Base-by-base conservation (phyloP, 2,888 invertebrate genomes). In the Rhaphigaster nebulosa region DNA sequence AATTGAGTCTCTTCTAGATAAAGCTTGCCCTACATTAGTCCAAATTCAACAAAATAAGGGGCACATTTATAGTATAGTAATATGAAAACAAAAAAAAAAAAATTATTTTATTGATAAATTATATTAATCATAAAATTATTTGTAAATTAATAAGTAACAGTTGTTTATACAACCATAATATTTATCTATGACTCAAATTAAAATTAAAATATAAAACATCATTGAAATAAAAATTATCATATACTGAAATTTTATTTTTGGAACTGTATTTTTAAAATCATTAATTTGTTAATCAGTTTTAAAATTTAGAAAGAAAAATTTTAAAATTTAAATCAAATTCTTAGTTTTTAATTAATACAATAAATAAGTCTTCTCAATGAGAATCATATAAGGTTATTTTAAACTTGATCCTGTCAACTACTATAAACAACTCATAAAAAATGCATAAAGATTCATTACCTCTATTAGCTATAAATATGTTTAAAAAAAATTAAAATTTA, bases 1-100 rank as follows among this genome's bases (percentile, higher is more conserved):
- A 65, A 65, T 65, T 65, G 65, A 34, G 65, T 34, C 65, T 65
- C 29, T 65, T 65, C 65, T 34, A 65, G 65, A 65, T 65, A 65
- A 65, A 65, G 65, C 29, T 29, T 65, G 65, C 65, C 65, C 65
- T 34, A 65, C 65, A 29, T 65, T 6, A 18, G 29, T 29, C 15
- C 15, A 65, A 65, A 34, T 65, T 65, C 29, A 65, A 65, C 15
- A 34, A 34, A 65, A 65, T 34, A 34, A 65, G 29, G 13, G 29
- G 1, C 15, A 34, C 65, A n/a, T n/a, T 26, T n/a, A 6, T 13
- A 60, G 10, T 10, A 26, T 26, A 56, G 56, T 56, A 12, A 52
- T 15, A 23, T 54, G 45, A 10, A 45, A 45, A 45, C 10, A 10
- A 45, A 45, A 45, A 45, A 45, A 45, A 45, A 45, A 45, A 45